A percentile compares a stretch with the other conserved stretches of the same genome.
Evolutionary conservation across 2,797 vertebrate species (phyloP).

Genomic region (Podarcis lilfordi): DNA sequence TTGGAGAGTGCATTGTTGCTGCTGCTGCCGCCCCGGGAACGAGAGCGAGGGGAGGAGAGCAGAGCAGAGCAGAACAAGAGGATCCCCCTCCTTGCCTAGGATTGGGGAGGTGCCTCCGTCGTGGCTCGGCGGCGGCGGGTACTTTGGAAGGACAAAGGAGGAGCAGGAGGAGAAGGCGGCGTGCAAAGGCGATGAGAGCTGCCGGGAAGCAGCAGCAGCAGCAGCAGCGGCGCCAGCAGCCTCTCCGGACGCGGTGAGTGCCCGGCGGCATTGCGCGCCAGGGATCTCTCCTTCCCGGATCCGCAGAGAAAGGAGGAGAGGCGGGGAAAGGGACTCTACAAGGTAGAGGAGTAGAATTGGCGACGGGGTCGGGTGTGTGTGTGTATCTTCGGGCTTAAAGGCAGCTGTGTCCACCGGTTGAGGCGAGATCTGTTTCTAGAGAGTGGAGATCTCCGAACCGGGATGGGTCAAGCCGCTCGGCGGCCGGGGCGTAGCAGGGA

Average conservation of each 20-base stretch:
- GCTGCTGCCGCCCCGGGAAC: not conserved
- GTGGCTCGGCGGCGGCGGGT: not conserved
- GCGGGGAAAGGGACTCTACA: not conserved
- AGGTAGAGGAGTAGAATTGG: not conserved
- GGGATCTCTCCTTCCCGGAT: not conserved
- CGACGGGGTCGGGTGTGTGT: not conserved
- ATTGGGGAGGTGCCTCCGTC: not conserved
- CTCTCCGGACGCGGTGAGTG: not conserved
- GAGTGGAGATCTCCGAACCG: not conserved
- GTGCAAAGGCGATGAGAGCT: not conserved
- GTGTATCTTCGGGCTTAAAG: not conserved
- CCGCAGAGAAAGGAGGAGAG: too few species aligned
- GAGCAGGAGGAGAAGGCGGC: not conserved
- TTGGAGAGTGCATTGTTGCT: not conserved
- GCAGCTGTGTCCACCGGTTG: not conserved
- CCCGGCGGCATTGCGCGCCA: not conserved
- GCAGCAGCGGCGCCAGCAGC: not conserved
- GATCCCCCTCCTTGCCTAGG: not conserved
- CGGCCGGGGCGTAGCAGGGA: not conserved
- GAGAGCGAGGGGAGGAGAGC: too few species aligned
- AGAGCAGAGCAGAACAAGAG: too few species aligned
- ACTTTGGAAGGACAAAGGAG: constrained; percentile 2
- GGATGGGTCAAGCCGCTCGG: not conserved
- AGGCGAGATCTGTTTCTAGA: not conserved
- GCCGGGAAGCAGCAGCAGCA: not conserved